These are phyloP conservation scores for Centropristis striata DNA, from an alignment of 2,113 vertebrate species.

Conservation along the genomic window DNA sequence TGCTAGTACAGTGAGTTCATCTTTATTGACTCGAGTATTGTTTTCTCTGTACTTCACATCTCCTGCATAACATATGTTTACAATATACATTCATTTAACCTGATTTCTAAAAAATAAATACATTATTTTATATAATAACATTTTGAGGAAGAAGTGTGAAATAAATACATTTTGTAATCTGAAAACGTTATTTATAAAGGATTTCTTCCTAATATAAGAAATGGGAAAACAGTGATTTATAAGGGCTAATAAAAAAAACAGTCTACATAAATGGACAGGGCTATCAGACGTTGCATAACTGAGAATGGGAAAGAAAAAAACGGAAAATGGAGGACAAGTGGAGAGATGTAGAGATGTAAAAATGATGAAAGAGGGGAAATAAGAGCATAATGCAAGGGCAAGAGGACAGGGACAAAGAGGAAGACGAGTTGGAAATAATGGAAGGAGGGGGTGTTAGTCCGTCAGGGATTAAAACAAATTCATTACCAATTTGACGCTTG, in stretches of 20 bases:
- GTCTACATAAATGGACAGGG: background rate
- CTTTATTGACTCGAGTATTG: background rate
- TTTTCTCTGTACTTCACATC: background rate
- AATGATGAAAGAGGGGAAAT: conserved; percentile 57
- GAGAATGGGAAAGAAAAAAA: background rate
- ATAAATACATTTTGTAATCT: background rate
- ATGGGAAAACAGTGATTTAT: background rate
- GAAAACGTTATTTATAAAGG: too few species aligned
- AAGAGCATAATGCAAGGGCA: conserved; percentile 24
- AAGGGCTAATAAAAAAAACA: background rate
- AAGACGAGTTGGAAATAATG: conserved; percentile 47
- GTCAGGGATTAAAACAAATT: conserved; percentile 46
- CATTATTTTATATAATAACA: background rate
- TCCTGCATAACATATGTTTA: background rate
- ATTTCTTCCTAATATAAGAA: background rate
- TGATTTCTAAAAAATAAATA: background rate
- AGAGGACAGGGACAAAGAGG: conserved; percentile 46
- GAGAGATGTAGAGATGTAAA: conserved; percentile 51
- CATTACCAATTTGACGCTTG: conserved; percentile 37
- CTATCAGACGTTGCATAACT: conserved; percentile 18
- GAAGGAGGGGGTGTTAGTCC: conserved; percentile 31
- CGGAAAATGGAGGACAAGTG: conserved; percentile 15
- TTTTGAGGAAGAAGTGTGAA: background rate
- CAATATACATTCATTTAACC: background rate
- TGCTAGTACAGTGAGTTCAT: background rate